Base-by-base conservation (phyloP, 1,140 invertebrate genomes). In the Anthonomus grandis region DNA sequence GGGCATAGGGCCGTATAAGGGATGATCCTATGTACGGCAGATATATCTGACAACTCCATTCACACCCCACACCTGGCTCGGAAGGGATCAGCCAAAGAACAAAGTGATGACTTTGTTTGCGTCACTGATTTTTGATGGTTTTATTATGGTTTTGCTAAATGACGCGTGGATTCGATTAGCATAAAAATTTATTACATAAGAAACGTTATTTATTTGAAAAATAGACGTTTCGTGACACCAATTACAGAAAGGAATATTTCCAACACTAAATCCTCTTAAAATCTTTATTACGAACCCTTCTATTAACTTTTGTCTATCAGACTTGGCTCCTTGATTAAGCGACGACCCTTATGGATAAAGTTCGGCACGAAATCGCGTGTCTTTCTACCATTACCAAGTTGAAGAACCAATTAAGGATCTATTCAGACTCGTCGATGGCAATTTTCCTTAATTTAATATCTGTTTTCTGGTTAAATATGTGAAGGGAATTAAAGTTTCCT, bases 21-120 rank as follows among this genome's bases (percentile, higher is more conserved):
- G 57, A 59, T 59, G 57, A 59, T 59, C 57, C 57, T 59, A 52
- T n/a, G n/a, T n/a, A n/a, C n/a, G n/a, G n/a, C n/a, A n/a, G n/a
- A n/a, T 48, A 52, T 59, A 59, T 59, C 57, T 59, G 57, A 59
- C 57, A 53, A 46, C 48, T 59, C 57, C 53, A 59, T 59, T 59
- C 57, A 59, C 31, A 52, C 42, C 57, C 57, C 57, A 49, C 57
- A 59, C 57, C 57, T 59, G 57, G 57, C 41, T 44, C 8, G 49
- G 42, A 3, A 24, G 27, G 45, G 45, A 37, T 37, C 19, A n/a
- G n/a, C n/a, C n/a, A 44, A 53, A 53, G 42, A 59, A 52, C 48
- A 53, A 59, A 59, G 27, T 52, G 57, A 59, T 59, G 57, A 59
- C 57, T 59, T 59, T 59, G 39, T 59, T 59, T 59, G 57, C 57